Percentiles rank a stretch among this genome's conserved stretches.
phyloP scores from a whole-genome alignment of 2,797 vertebrate genomes.

The Sarcophilus harrisii region DNA sequence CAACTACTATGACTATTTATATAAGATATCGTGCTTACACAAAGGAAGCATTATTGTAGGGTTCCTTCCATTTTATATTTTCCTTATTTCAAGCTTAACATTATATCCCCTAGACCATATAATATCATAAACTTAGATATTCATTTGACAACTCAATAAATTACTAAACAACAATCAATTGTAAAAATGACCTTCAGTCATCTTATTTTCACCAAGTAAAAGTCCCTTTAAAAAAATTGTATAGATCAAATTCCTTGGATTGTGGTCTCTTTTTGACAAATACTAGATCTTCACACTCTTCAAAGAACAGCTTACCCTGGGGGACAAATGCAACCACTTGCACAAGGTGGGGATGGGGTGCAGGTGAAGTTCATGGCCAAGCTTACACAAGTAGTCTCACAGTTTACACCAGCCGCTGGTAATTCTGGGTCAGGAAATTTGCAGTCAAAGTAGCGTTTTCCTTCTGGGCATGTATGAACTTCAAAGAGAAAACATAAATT shows the following conservation, averaged over 20 bases:
- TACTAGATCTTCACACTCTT: conserved; percentile 30
- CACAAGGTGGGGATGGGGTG: conserved; percentile 93
- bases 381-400: conserved; percentile 94
- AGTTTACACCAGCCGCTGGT: conserved; percentile 91
- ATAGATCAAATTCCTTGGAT: neutral
- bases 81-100: neutral
- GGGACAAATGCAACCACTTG: conserved; percentile 95
- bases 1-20: neutral
- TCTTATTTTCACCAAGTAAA: neutral
- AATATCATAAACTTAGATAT: conserved; percentile 2
- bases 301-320: conserved; percentile 89
- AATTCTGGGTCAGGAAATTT: conserved; percentile 90
- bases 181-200: neutral
- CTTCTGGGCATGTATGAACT: conserved; percentile 91
- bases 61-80: neutral
- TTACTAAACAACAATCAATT: neutral
- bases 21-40: neutral
- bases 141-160: neutral
- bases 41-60: neutral
- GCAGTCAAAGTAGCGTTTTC: conserved; percentile 97
- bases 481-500: conserved; percentile 78
- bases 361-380: conserved; percentile 99
- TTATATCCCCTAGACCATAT: neutral
- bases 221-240: conserved; percentile 51
- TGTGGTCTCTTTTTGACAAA: conserved; percentile 15